These are phyloP conservation scores for Meganola albula DNA, from an alignment of 2,888 invertebrate species.

Conservation along the genomic window DNA sequence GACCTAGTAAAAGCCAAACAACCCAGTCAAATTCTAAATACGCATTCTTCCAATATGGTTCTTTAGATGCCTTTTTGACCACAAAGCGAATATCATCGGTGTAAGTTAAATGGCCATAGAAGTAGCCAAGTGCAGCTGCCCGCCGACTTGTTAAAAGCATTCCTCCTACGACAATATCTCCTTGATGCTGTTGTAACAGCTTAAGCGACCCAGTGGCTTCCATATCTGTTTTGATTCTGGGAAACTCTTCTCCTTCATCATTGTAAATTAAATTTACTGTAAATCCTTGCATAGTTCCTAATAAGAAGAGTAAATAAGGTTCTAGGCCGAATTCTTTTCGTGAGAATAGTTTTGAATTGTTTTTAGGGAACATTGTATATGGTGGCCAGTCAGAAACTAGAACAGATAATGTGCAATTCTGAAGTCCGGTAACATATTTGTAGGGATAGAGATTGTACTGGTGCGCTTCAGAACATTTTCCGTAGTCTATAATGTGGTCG, in stretches of 20 bases:
- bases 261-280: neutral
- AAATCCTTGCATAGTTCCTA: neutral
- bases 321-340: neutral
- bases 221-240: neutral
- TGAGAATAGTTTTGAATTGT: constrained; percentile 5
- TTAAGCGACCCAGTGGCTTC: constrained; percentile 5
- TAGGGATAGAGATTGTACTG: constrained; percentile 27
- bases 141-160: constrained; percentile 18
- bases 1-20: constrained; percentile 21
- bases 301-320: neutral
- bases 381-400: constrained; percentile 41
- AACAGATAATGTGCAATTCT: constrained; percentile 39
- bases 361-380: neutral
- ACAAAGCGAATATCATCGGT: constrained; percentile 21
- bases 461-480: constrained; percentile 30
- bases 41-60: constrained; percentile 22
- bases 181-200: constrained; percentile 17
- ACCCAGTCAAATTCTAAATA: constrained; percentile 23
- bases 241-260: neutral
- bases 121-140: constrained; percentile 12
- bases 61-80: constrained; percentile 10
- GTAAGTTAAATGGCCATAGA: constrained; percentile 16
- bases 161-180: constrained; percentile 16
- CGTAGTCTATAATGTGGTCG: constrained; percentile 33
- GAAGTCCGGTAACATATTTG: constrained; percentile 34